phyloP scores from a whole-genome alignment of 92 coral and sea anemone genomes.

The Diadumene lineata region DNA sequence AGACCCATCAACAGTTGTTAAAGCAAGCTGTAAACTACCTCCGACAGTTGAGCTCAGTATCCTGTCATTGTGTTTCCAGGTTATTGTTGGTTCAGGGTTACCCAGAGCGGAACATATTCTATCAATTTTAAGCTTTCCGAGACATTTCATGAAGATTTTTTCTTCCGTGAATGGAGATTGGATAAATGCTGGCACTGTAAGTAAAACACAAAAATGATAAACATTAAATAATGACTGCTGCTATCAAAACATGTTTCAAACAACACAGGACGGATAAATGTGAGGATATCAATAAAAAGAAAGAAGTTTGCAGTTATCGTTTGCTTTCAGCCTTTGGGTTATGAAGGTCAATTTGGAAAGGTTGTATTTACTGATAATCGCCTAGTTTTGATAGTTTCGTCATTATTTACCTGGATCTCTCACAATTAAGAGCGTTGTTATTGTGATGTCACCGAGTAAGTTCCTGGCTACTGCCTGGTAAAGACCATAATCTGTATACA shows the following conservation, averaged over 20 bases:
- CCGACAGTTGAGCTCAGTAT: neutral
- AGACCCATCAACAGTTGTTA: neutral
- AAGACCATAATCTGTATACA: constrained; percentile 3
- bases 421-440: neutral
- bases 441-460: neutral
- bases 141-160: neutral
- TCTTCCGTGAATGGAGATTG: neutral
- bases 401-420: constrained; percentile 4
- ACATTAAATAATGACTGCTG: no score
- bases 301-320: no score
- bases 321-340: no score
- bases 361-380: neutral
- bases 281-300: no score
- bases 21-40: neutral
- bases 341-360: no score
- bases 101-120: neutral
- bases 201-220: neutral
- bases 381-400: no score
- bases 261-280: neutral
- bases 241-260: no score
- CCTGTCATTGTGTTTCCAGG: neutral
- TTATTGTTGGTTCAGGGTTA: neutral
- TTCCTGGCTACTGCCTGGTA: constrained; percentile 9
- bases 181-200: neutral
- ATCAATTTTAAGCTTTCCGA: no score